These are phyloP conservation scores for Spongilla lacustris DNA, from an alignment of 37 sponge, comb jelly and placozoan species.

Conservation along the genomic window DNA sequence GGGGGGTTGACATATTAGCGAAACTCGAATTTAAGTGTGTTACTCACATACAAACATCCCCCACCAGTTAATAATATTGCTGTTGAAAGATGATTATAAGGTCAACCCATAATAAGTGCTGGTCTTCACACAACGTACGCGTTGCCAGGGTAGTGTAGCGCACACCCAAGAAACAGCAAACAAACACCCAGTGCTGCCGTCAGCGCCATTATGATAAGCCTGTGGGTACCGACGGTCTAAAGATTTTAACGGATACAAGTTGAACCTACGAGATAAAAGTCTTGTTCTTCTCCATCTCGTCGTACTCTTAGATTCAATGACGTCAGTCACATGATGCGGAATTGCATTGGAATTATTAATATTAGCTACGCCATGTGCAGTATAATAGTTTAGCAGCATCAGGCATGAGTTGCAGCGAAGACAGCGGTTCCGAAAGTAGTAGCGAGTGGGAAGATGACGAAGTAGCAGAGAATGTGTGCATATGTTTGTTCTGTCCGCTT, in stretches of 20 bases:
- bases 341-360: background rate
- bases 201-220: conserved; percentile 55
- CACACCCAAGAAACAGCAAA: conserved; percentile 63
- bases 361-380: background rate
- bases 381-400: background rate
- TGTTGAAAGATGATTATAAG: background rate
- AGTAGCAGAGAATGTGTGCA: background rate
- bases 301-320: background rate
- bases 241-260: background rate
- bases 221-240: background rate
- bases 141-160: conserved; percentile 28
- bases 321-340: background rate
- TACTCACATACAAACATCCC: conserved; percentile 76
- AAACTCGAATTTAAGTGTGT: background rate
- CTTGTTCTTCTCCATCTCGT: background rate
- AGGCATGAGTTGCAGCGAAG: conserved; percentile 17
- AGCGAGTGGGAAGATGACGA: conserved; percentile 61
- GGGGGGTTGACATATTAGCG: background rate
- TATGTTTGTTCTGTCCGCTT: conserved; percentile 54
- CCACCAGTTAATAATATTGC: conserved; percentile 66
- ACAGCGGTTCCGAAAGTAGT: background rate
- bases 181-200: conserved; percentile 56
- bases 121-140: background rate
- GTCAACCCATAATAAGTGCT: no score
- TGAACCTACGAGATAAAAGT: background rate